Percentiles rank a stretch among this genome's conserved stretches.
phyloP scores from a whole-genome alignment of 2,113 vertebrate genomes.

The Bufo bufo region DNA sequence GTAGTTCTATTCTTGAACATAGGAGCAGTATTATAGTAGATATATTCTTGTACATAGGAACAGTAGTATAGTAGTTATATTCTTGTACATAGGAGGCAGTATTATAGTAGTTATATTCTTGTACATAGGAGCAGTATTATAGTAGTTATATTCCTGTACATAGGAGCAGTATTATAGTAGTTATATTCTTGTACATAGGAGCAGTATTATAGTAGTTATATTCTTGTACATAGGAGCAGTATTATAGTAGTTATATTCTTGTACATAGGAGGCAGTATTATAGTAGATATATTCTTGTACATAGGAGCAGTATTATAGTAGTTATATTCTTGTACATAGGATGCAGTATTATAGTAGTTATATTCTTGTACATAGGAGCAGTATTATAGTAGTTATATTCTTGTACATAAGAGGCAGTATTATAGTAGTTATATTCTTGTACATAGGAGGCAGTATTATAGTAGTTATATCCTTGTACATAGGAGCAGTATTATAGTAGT shows the following conservation, averaged over 20 bases:
- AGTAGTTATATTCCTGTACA: neutral
- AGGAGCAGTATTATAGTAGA: neutral
- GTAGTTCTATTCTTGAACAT: conserved; percentile 7
- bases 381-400: neutral
- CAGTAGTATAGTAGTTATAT: neutral
- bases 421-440: no score
- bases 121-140: neutral
- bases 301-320: no score
- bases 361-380: neutral
- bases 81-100: neutral
- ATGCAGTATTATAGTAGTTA: no score
- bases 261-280: no score
- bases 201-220: neutral
- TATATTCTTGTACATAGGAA: neutral
- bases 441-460: neutral
- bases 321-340: no score
- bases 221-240: no score
- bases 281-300: no score
- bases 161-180: neutral
- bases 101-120: conserved; percentile 3
- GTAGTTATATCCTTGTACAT: neutral
- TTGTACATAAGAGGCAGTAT: no score
- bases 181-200: neutral
- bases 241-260: neutral
- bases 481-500: neutral